Percentiles rank a stretch among this genome's conserved stretches.
Evolutionary conservation across 2,888 invertebrate species (phyloP).

Genomic region (Hecatera dysodea): DNA sequence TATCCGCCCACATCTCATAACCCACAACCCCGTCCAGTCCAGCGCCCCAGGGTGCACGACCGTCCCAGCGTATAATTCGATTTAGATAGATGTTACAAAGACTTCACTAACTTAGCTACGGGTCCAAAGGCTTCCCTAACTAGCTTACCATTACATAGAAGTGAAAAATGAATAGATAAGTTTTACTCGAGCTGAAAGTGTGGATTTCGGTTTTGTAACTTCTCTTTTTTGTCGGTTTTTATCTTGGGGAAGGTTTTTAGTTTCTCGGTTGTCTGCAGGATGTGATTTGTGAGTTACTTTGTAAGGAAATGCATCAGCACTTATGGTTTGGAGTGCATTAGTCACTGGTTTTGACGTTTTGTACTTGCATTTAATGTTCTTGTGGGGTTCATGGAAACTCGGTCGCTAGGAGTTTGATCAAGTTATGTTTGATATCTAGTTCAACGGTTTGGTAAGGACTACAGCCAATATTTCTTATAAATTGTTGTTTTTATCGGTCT

Average conservation of each 20-base stretch:
- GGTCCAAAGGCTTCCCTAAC: constrained; percentile 71
- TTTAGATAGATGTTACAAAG: constrained; percentile 84
- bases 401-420: neutral
- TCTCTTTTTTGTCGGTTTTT: constrained; percentile 35
- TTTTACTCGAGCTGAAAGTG: constrained; percentile 48
- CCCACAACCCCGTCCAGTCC: constrained; percentile 11
- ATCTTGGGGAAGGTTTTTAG: constrained; percentile 18
- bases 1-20: constrained; percentile 28
- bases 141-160: constrained; percentile 73
- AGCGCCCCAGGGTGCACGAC: constrained; percentile 64
- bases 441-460: neutral
- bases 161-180: constrained; percentile 68
- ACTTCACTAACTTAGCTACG: constrained; percentile 67
- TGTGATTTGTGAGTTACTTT: constrained; percentile 37
- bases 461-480: neutral
- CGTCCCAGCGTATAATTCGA: constrained; percentile 76
- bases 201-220: constrained; percentile 47
- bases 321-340: neutral
- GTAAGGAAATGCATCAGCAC: constrained; percentile 15
- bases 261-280: constrained; percentile 10
- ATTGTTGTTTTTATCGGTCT: neutral
- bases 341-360: neutral
- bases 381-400: neutral
- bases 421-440: neutral
- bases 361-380: neutral